Conservation (phyloP, 53 echinoderm and acorn worm genomes). For the Holothuria scabra region DNA sequence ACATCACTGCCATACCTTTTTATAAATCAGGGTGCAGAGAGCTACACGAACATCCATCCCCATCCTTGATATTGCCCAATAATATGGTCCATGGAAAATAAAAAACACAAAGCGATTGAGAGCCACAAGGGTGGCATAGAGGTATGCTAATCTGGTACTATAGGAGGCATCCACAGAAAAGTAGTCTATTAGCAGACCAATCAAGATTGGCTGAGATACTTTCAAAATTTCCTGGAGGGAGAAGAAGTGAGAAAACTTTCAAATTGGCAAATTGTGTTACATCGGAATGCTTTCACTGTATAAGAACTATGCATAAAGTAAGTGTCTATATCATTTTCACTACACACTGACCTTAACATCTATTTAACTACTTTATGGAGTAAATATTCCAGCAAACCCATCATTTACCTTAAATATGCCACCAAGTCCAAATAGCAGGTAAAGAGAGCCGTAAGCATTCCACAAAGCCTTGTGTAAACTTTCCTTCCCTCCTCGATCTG, state of each 20-base stretch:
- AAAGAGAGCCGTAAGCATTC: background rate
- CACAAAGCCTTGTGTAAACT: conserved; percentile 28
- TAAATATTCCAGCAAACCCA: background rate
- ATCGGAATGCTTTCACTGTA: no score
- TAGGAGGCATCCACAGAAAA: conserved; percentile 59
- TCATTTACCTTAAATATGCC: background rate
- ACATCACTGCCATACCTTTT: conserved; percentile 63
- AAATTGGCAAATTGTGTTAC: no score
- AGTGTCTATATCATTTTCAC: no score
- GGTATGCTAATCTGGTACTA: conserved; percentile 62
- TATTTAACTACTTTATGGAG: no score
- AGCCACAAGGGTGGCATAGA: conserved; percentile 70
- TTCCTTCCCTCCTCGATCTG: background rate
- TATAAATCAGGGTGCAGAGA: conserved; percentile 82
- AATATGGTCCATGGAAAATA: conserved; percentile 81
- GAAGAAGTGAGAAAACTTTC: background rate
- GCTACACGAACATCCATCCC: conserved; percentile 80
- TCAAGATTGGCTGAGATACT: conserved; percentile 76
- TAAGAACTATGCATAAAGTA: no score
- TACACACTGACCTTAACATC: no score
- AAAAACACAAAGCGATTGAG: conserved; percentile 57
- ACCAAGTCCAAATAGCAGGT: conserved; percentile 7
- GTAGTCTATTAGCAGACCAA: conserved; percentile 75
- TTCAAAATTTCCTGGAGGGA: conserved; percentile 70
- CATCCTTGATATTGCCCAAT: conserved; percentile 70